Conservation (phyloP, 2,888 invertebrate species). For the Eudemis profundana region DNA sequence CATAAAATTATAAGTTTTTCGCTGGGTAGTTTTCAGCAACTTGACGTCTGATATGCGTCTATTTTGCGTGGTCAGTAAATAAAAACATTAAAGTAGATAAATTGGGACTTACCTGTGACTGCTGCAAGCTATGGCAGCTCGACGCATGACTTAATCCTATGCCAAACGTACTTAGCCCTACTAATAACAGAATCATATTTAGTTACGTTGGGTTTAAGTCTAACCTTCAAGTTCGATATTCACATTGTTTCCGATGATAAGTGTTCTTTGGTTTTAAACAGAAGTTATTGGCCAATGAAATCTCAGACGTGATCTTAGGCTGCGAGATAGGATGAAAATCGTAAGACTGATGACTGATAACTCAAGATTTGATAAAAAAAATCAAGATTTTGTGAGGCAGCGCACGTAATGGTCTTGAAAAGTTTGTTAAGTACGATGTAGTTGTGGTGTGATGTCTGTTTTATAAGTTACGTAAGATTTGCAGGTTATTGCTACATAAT, state of each 20-base stretch:
- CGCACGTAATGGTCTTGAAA: constrained; percentile 19
- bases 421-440: background rate
- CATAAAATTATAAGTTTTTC: no score
- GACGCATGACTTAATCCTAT: constrained; percentile 62
- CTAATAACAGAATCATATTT: constrained; percentile 61
- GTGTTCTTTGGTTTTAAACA: constrained; percentile 33
- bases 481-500: background rate
- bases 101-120: constrained; percentile 68
- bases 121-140: constrained; percentile 61
- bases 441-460: no score
- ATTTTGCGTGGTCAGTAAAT: no score
- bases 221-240: constrained; percentile 1
- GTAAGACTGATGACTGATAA: constrained; percentile 28
- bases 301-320: constrained; percentile 48
- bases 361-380: constrained; percentile 25
- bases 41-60: no score
- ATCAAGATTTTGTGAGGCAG: constrained; percentile 20
- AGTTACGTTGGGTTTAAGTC: constrained; percentile 17
- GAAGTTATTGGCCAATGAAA: constrained; percentile 42
- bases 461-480: background rate
- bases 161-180: constrained; percentile 59
- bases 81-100: background rate
- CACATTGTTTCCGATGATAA: constrained; percentile 23
- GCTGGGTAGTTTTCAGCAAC: no score
- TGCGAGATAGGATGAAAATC: constrained; percentile 20